Base-by-base conservation (phyloP, 2,888 invertebrate species). In the Osmoderma eremita region DNA sequence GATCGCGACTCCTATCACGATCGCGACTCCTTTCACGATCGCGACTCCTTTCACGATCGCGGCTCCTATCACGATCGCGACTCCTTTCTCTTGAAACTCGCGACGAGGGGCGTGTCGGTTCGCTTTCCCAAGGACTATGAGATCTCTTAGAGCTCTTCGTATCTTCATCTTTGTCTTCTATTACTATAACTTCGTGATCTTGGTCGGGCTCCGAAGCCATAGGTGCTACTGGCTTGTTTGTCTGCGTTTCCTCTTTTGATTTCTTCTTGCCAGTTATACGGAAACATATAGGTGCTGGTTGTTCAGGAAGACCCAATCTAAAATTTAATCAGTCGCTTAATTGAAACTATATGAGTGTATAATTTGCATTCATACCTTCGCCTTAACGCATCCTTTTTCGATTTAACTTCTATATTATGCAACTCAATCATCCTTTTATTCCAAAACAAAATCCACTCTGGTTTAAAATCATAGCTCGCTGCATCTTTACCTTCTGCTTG, bases 361-460 rank as follows among this genome's bases (percentile, higher is more conserved):
- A 48, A 10, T 30, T 6, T 3, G 30, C 30, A 30, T 10, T 6
- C 6, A 18, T 68, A 76, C 80, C 88, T 83, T 63, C 88, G 86
- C 74, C 90, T 88, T 6, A 93, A 85, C 71, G 92, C 92, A 62
- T 87, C 86, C 71, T 91, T 88, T 67, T 88, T 85, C 13, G 84
- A 82, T 64, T 88, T 87, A 3, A 93, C 77, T 74, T 93, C 90
- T 12, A 88, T 87, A 24, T 88, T 86, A 76, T 93, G 91, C 5
- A 95, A 80, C 71, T 93, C 92, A 64, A 90, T 88, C 90, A 94
- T 92, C 10, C 92, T 87, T 67, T 87, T 87, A 75, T 92, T 92
- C 95, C 95, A 95, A 79, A 88, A 94, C 58, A 87, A 83, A 62
- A 94, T 93, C 95, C 95, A 95, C 76, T 95, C 95, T 0, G 93